These are phyloP conservation scores for Dasysyrphus albostriatus DNA, from an alignment of 2,888 invertebrate genomes.

Conservation along the genomic window DNA sequence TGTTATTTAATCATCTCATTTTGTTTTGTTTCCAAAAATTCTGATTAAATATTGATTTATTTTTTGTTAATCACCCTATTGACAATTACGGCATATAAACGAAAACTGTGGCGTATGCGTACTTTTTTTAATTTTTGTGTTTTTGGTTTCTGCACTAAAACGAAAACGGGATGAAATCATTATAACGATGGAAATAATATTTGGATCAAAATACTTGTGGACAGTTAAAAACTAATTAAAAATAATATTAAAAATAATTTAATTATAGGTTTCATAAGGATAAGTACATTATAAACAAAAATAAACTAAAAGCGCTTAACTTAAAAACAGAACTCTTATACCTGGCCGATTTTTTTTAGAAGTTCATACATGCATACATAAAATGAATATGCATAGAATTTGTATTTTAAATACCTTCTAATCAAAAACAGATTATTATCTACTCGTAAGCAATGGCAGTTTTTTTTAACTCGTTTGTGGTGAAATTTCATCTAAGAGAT, in stretches of 20 bases:
- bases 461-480: not conserved
- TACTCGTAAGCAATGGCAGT: not conserved
- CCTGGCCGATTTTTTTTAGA: too few relatives aligned
- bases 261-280: not conserved
- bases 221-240: constrained; percentile 11
- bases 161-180: constrained; percentile 9
- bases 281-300: not conserved
- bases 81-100: not conserved
- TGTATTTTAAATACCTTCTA: too few relatives aligned
- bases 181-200: not conserved
- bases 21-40: not conserved
- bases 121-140: not conserved
- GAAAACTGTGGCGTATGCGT: constrained; percentile 8
- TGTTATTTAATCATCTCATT: constrained; percentile 1
- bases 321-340: too few relatives aligned
- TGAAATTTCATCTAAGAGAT: not conserved
- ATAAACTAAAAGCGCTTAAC: not conserved
- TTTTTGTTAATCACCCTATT: not conserved
- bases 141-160: constrained; percentile 4
- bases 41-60: constrained; percentile 30
- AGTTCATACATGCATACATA: too few relatives aligned
- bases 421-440: too few relatives aligned
- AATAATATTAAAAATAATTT: not conserved
- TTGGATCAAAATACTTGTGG: not conserved
- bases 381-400: too few relatives aligned